Conservation (phyloP, 2,888 invertebrate genomes). For the Pheosia tremula region DNA sequence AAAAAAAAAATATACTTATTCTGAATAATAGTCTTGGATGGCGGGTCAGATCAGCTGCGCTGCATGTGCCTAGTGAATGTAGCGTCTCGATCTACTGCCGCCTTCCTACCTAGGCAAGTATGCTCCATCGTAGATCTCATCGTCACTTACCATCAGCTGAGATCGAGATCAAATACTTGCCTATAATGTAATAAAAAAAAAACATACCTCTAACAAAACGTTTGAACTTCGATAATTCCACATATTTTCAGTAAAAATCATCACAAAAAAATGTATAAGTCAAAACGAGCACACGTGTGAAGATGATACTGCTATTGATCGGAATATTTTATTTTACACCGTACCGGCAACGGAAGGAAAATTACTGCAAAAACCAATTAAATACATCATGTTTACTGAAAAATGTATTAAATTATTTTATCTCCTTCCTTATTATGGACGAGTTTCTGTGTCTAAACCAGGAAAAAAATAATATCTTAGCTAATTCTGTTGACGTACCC, state of each 20-base stretch:
- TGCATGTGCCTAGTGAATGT: too few relatives aligned
- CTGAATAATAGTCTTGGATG: too few relatives aligned
- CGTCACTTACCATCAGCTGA: too few relatives aligned
- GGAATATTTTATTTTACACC: conserved; percentile 19
- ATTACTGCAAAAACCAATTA: conserved; percentile 47
- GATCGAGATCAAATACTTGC: too few relatives aligned
- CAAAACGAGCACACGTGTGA: neutral
- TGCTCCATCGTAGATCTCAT: too few relatives aligned
- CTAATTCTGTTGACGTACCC: neutral
- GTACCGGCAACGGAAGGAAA: conserved; percentile 42
- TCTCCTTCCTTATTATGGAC: conserved; percentile 47
- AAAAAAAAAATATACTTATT: too few relatives aligned
- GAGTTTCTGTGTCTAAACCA: conserved; percentile 33
- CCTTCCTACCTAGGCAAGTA: too few relatives aligned
- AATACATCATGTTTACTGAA: conserved; percentile 39
- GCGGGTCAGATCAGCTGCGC: too few relatives aligned
- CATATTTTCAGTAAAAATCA: conserved; percentile 34
- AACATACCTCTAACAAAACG: conserved; percentile 52
- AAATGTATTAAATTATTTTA: conserved; percentile 41
- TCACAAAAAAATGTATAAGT: conserved; percentile 18
- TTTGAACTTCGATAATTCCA: conserved; percentile 51
- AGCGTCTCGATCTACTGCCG: too few relatives aligned
- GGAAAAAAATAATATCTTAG: conserved; percentile 38
- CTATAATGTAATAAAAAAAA: conserved; percentile 8
- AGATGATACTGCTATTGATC: conserved; percentile 6